Base-by-base conservation (phyloP, 2,113 vertebrate genomes). In the Tachysurus fulvidraco region DNA sequence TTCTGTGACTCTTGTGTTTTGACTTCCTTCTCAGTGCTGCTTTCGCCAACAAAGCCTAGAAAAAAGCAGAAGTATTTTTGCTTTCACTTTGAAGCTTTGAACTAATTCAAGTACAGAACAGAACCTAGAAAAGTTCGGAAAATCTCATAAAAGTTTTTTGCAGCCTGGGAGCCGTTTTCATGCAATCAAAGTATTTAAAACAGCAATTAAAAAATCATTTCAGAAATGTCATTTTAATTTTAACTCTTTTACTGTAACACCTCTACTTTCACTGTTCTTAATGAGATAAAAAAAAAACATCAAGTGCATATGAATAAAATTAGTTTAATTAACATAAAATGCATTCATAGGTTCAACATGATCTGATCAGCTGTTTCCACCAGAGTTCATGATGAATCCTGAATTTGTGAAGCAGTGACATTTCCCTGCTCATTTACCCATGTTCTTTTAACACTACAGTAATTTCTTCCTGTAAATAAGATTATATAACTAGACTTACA, bases 11-110 rank as follows among this genome's bases (percentile, higher is more conserved):
- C 81, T 59, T 5, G 30, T 10, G 78, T 59, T 80, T 80, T 83
- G 28, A 83, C 62, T 83, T 83, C 62, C 62, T 30, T 28, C 25
- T 83, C 25, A n/a, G 16, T 28, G 25, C 44, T 67, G 9, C 60
- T 83, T 65, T 67, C n/a, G 13, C 44, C 21, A 10, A 67, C n/a
- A 2, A 83, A 36, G 46, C n/a, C 50, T n/a, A 13, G 28, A 19
- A 44, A 65, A 83, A 83, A 83, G 64, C 25, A 82, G 59, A 82
- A 83, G 62, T 25, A 7, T 44, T 78, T 17, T 79, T 79, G 9
- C 25, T 59, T 79, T 79, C 54, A 21, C 8, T 55, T 55, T 54
- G 8, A 76, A 76, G 73, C 10, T 50, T n/a, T 23, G 0, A 76
- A 36, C 36, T 36, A 36, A 36, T 36, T 14, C 14, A 23, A 14